Base-by-base conservation (phyloP, 2,113 vertebrate genomes). In the Nettapus auritus region DNA sequence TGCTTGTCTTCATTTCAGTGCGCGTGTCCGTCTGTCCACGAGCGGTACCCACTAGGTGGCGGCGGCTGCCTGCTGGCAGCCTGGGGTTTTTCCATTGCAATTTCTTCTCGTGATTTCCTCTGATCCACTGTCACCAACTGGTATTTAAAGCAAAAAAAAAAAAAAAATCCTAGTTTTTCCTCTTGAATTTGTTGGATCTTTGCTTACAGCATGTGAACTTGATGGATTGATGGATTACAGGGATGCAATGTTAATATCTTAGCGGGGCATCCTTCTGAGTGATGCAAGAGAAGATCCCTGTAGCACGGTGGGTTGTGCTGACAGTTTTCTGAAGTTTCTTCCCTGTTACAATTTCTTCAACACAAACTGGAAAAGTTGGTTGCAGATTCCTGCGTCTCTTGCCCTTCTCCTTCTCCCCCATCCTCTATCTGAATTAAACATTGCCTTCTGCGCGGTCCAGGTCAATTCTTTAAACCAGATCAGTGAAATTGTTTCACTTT, bases 201-300 rank as follows among this genome's bases (percentile, higher is more conserved):
- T 82, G 57, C 86, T 93, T 80, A 16, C 44, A 84, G 48, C 60
- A 66, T 73, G 29, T 59, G 89, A 88, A 34, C 79, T 76, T 78
- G 26, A 81, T 76, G 94, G 91, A 90, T 76, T 78, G 26, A 81
- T 76, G 94, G 91, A 90, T 97, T 91, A 91, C 95, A 91, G 46
- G 17, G 7, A 79, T 93, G 66, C 13, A 13, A 84, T 97, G 96
- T 93, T 94, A 63, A 10, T 59, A 53, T 28, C n/a, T 31, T 67
- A n/a, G 63, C 34, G 56, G 22, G 28, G 22, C 17, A 4, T 75
- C 56, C 67, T 62, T 40, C 79, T 82, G 78, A 82, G 38, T 66
- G 53, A 62, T 38, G 46, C 83, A 63, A 70, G 60, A 63, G 69
- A 64, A 76, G 38, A 50, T 56, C 57, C 59, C 63, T 64, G 76